Evolutionary conservation across 2,113 vertebrate species (phyloP), one percentile per base, ranked within the genome.

Genomic region (Myotis lucifugus): DNA sequence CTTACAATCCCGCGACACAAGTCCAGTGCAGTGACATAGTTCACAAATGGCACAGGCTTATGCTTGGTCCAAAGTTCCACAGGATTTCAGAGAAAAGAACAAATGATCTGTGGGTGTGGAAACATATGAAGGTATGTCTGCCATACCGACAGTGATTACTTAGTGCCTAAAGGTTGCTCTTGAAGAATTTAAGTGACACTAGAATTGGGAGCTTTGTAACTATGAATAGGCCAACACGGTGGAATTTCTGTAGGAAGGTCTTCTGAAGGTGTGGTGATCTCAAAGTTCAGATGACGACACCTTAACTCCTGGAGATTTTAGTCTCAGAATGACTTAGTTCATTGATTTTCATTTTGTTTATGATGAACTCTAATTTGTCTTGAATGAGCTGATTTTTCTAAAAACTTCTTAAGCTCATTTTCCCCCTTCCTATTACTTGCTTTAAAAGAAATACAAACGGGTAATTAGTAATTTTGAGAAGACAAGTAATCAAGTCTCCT

Each of bases 401-500:
- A 56, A 78, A 95, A 52, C 23, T 40, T 19, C 46, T 79, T 61
- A 64, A 85, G 3, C 86, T 29, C 17, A 25, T 61, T 61, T 92
- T 59, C 77, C 5, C 85, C 48, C 77, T 59, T 42, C 23, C 23
- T 88, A 42, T 64, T 90, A 29, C 19, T 88, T 84, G 42, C 32
- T 90, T 86, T 92, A 61, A 72, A 93, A 85, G 18, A 93, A 88
- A 54, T 32, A 11, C 50, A 91, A 93, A 10, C 12, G 27, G 3
- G 70, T 74, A 12, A 32, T 92, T 70, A 76, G 52, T 95, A 46
- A 88, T 70, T 93, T 90, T 94, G 56, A 72, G 14, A 59, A 40
- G 29, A 8, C 54, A 37, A 42, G n/a, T 89, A 61, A n/a, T n/a
- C 21, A 52, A 19, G 46, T 85, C 21, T 90, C 69, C 17, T 61